These are phyloP conservation scores for Paradisaea rubra DNA, from an alignment of 2,113 vertebrate genomes.

Conservation along the genomic window DNA sequence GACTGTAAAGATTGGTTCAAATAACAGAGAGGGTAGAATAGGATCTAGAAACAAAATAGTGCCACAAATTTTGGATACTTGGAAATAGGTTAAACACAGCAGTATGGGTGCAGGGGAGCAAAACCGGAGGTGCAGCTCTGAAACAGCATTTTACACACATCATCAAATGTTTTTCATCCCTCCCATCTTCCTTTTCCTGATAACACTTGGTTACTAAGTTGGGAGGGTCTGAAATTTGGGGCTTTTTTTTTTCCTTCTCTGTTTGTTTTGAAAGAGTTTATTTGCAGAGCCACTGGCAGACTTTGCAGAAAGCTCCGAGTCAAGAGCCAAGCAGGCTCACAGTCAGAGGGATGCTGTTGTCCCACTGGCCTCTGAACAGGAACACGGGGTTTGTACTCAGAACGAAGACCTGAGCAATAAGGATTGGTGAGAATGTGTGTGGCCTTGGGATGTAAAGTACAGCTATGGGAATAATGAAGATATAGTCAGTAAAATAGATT, in stretches of 20 bases:
- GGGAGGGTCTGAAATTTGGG: not conserved
- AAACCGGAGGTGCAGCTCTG: not conserved
- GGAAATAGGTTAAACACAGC: not conserved
- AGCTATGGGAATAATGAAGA: not conserved
- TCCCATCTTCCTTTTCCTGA: not conserved
- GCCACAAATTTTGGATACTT: not conserved
- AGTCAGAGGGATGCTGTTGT: not conserved
- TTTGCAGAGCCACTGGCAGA: not conserved
- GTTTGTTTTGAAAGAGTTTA: not conserved
- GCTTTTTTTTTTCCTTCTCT: not conserved
- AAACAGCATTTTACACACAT: not conserved
- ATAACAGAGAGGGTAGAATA: not conserved
- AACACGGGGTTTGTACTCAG: not conserved
- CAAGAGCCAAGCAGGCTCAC: accelerated
- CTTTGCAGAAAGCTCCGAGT: not conserved
- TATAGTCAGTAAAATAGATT: not conserved
- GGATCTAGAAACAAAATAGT: not conserved
- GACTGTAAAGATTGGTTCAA: not conserved
- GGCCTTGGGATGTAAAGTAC: too few species aligned
- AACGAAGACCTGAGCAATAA: not conserved
- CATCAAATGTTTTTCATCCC: not conserved
- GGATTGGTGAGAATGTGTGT: accelerated
- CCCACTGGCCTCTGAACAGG: too few species aligned
- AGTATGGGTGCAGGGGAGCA: accelerated
- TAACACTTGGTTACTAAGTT: not conserved